Conservation (phyloP, 2,797 vertebrate species). For the Gallinago stenura region DNA sequence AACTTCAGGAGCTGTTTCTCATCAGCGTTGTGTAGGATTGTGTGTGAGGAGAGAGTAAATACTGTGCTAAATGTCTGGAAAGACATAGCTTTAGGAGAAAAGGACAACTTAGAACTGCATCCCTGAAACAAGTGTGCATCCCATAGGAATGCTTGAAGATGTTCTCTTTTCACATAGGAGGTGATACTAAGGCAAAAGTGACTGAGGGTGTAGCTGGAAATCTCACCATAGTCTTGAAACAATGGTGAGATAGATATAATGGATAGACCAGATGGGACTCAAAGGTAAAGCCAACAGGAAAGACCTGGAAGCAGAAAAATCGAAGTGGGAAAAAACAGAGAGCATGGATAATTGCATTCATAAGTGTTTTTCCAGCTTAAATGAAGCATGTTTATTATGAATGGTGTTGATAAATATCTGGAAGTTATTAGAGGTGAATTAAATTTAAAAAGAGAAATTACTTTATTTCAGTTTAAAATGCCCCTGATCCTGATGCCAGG, state of each 20-base stretch:
- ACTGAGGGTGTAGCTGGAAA: neutral
- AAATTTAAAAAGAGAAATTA: neutral
- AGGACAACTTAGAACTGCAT: neutral
- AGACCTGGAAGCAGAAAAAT: neutral
- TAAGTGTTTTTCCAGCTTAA: neutral
- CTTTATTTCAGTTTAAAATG: neutral
- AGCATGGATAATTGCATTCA: neutral
- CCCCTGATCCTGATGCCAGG: neutral
- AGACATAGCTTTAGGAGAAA: neutral
- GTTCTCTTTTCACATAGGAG: neutral
- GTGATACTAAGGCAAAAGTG: neutral
- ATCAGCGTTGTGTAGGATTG: neutral
- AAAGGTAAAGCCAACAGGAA: neutral
- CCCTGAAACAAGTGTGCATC: neutral
- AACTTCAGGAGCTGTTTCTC: constrained; percentile 20
- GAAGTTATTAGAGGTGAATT: neutral
- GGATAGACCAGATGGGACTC: neutral
- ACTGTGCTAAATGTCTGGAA: neutral
- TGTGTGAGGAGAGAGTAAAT: neutral
- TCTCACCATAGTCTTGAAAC: neutral
- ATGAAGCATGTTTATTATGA: neutral
- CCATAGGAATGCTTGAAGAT: neutral
- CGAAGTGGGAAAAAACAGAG: neutral
- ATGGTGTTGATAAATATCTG: neutral
- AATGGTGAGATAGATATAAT: neutral